Percentiles rank a stretch among this genome's conserved stretches.
Conservation (phyloP, 2,797 vertebrate genomes). For the Neosilurus hyrtlii region DNA sequence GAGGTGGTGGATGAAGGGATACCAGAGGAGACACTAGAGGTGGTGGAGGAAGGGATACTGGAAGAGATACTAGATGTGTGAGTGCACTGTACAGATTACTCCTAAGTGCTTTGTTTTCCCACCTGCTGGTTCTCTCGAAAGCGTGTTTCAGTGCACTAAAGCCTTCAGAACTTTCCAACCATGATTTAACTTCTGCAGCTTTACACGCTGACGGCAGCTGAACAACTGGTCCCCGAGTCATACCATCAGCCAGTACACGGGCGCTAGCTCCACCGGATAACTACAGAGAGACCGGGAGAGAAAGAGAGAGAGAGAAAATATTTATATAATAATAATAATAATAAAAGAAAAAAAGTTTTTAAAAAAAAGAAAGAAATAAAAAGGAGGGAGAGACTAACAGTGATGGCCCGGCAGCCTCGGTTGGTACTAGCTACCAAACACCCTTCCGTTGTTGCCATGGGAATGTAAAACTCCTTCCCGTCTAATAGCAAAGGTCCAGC, state of each 20-base stretch:
- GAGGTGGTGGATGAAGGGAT: not conserved
- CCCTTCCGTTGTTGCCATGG: conserved; percentile 98
- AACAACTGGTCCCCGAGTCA: conserved; percentile 94
- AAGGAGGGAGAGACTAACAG: conserved; percentile 73
- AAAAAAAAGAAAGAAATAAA: too few species aligned
- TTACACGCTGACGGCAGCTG: conserved; percentile 85
- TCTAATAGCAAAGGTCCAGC: conserved; percentile 88
- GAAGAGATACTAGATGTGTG: not conserved
- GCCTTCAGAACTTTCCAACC: conserved; percentile 87
- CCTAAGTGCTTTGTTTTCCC: conserved; percentile 3
- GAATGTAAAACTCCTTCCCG: conserved; percentile 91
- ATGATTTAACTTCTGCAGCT: conserved; percentile 89
- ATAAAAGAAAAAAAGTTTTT: not conserved
- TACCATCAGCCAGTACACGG: conserved; percentile 87
- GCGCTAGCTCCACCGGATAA: conserved; percentile 87
- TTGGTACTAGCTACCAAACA: conserved; percentile 97
- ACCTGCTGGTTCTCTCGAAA: conserved; percentile 96
- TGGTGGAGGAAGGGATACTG: not conserved
- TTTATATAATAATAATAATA: not conserved
- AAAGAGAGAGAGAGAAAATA: not conserved
- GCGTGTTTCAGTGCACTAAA: conserved; percentile 83
- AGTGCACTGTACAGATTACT: not conserved
- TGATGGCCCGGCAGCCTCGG: conserved; percentile 92
- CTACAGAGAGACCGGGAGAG: conserved; percentile 60
- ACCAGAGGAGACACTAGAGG: not conserved